Evolutionary conservation across 1,140 invertebrate genomes (phyloP).

Genomic region (Listronotus bonariensis): DNA sequence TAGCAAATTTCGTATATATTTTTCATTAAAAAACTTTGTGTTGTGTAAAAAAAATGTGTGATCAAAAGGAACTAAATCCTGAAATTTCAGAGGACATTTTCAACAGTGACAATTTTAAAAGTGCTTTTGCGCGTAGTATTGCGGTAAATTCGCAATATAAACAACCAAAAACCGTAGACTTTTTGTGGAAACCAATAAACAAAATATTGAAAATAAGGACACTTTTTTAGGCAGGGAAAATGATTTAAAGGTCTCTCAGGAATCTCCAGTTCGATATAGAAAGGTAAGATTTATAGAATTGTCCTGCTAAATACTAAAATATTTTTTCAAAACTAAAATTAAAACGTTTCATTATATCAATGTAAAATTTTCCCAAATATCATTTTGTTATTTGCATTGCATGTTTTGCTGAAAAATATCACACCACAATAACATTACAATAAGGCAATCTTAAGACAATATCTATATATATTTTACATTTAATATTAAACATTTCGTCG

Average conservation of each 20-base stretch:
- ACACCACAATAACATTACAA: too few species aligned
- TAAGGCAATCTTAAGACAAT: too few species aligned
- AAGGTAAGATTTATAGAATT: constrained; percentile 11
- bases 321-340: too few species aligned
- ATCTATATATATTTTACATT: too few species aligned
- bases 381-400: too few species aligned
- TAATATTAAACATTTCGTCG: too few species aligned
- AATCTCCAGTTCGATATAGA: constrained; percentile 7
- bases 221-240: not conserved
- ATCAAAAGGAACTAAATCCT: not conserved
- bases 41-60: not conserved
- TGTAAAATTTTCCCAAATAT: too few species aligned
- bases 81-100: not conserved
- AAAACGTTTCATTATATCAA: too few species aligned
- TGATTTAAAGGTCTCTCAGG: not conserved
- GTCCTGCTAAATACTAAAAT: too few species aligned
- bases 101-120: constrained; percentile 10
- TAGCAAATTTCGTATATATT: too few species aligned
- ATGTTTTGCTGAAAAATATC: too few species aligned
- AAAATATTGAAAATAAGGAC: not conserved
- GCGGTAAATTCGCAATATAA: constrained; percentile 9
- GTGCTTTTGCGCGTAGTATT: constrained; percentile 7
- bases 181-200: not conserved
- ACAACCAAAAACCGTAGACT: not conserved
- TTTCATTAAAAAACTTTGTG: too few species aligned